Evolutionary conservation across 2,888 invertebrate species (phyloP).

Genomic region (Campopleginae sp.): DNA sequence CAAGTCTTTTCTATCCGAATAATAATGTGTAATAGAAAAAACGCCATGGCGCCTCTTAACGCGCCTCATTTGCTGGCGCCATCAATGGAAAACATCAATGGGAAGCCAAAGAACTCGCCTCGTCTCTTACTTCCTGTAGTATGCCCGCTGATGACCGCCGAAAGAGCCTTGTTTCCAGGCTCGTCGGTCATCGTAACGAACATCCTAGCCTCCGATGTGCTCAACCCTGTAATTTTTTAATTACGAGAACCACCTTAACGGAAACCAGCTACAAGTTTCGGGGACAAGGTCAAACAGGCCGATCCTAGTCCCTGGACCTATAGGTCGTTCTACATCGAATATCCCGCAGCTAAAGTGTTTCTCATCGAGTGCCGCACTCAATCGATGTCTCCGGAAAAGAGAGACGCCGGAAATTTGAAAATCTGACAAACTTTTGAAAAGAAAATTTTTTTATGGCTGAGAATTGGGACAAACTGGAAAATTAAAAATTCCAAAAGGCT

Average conservation of each 20-base stretch:
- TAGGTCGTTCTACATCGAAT: neutral
- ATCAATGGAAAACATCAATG: conserved; percentile 71
- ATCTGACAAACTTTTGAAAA: neutral
- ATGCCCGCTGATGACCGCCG: conserved; percentile 66
- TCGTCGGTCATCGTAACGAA: conserved; percentile 58
- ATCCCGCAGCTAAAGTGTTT: neutral
- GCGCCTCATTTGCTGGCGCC: conserved; percentile 76
- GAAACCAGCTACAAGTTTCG: conserved; percentile 33
- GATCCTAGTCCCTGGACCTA: neutral
- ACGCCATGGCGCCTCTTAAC: conserved; percentile 63
- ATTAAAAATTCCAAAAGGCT: neutral
- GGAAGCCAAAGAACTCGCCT: conserved; percentile 26
- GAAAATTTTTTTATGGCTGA: too few relatives aligned
- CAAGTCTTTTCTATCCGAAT: neutral
- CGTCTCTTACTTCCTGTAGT: conserved; percentile 48
- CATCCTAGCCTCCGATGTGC: conserved; percentile 67
- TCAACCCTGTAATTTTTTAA: conserved; percentile 82
- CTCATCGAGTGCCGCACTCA: neutral
- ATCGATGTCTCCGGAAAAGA: too few relatives aligned
- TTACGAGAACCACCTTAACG: conserved; percentile 75
- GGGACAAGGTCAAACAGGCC: conserved; percentile 32
- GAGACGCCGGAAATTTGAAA: neutral
- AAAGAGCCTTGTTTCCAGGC: conserved; percentile 35
- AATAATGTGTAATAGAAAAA: conserved; percentile 27
- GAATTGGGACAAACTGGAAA: neutral